Conservation (phyloP, 2,888 invertebrate species). For the Listrodromus nycthemerus region DNA sequence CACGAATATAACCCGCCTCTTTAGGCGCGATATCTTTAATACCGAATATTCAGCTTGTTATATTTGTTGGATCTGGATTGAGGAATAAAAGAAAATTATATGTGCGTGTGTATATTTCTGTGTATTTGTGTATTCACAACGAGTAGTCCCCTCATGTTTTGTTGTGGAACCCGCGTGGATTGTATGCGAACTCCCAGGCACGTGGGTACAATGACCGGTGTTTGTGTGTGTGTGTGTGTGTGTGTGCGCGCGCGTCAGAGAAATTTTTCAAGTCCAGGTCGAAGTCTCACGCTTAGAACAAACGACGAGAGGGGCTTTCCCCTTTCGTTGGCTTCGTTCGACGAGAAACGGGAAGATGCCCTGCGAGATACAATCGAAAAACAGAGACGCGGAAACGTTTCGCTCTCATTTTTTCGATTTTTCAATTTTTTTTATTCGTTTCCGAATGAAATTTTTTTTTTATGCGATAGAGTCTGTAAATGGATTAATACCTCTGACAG, state of each 20-base stretch:
- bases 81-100: slow-evolving; percentile 13
- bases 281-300: slow-evolving; percentile 57
- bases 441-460: background rate
- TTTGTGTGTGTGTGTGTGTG: slow-evolving; percentile 6
- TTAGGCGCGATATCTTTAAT: slow-evolving; percentile 17
- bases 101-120: background rate
- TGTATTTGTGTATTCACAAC: background rate
- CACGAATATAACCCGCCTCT: slow-evolving; percentile 3
- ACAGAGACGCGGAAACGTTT: slow-evolving; percentile 27
- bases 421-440: background rate
- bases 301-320: slow-evolving; percentile 21
- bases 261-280: slow-evolving; percentile 48
- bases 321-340: slow-evolving; percentile 13
- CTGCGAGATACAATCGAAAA: slow-evolving; percentile 4
- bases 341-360: slow-evolving; percentile 11
- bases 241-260: background rate
- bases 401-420: background rate
- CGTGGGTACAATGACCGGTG: slow-evolving; percentile 2
- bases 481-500: background rate
- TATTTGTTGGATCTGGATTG: slow-evolving; percentile 8
- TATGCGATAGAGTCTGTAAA: background rate
- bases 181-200: background rate
- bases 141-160: background rate
- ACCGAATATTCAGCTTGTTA: slow-evolving; percentile 27
- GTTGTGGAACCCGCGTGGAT: slow-evolving; percentile 10